Evolutionary conservation across 2,888 invertebrate genomes (phyloP), one percentile per base, ranked within the genome.

Genomic region (Sesamia inferens): DNA sequence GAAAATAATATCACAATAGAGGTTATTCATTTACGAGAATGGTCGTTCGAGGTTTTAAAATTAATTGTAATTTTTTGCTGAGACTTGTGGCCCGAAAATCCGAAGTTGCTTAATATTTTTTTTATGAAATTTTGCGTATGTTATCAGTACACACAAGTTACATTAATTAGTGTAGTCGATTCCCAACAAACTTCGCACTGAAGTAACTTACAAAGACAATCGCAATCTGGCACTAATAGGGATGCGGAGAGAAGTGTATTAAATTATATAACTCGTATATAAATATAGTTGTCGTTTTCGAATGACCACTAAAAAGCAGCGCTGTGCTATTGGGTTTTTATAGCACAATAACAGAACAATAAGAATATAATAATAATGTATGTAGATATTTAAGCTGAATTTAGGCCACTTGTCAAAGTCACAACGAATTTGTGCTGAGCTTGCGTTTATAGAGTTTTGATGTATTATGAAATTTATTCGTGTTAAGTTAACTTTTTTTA

Each of bases 141-240:
- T 48, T 57, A 7, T 24, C 14, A 54, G 57, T 10, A 63, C 31
- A 76, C 16, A 44, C 24, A 51, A 58, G 55, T 22, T 55, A 62
- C 68, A 81, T 83, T 71, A 81, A 82, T 82, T 80, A 80, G 31
- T 83, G 72, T 68, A 75, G 74, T 68, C 59, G 55, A 71, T 72
- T 66, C 62, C 69, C 68, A 70, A 47, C 68, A 68, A 68, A 81
- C 31, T 69, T 74, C 66, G 54, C 78, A 22, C 74, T 62, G 22
- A 11, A 71, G 59, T 22, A 70, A 48, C 67, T 69, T 63, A n/a
- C 58, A 66, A 61, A 72, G 58, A 58, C 55, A 77, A 73, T 83
- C 79, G 54, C 76, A 71, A 65, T 59, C 66, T 69, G 54, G 58
- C 73, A 82, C 71, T 66, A 59, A n/a, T 48, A 71, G 55, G 70